phyloP scores from a whole-genome alignment of 2,888 invertebrate species.

The Listrodromus nycthemerus region DNA sequence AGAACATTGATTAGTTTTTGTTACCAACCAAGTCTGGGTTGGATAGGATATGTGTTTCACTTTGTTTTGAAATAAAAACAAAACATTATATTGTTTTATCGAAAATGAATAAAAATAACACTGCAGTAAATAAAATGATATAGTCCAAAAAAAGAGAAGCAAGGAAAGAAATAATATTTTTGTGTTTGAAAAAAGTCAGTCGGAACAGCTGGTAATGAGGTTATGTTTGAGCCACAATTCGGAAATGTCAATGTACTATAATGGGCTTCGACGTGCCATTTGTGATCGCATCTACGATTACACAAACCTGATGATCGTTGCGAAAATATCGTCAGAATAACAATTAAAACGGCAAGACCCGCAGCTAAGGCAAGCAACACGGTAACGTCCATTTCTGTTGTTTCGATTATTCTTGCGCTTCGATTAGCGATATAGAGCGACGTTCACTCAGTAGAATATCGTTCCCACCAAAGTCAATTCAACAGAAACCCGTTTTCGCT shows the following conservation, averaged over 20 bases:
- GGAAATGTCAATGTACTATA: not conserved
- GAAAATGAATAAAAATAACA: not conserved
- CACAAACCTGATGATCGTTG: slow-evolving; percentile 72
- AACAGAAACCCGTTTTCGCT: not conserved
- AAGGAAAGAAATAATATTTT: not conserved
- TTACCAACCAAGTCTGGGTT: not conserved
- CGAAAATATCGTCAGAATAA: slow-evolving; percentile 72
- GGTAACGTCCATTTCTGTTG: slow-evolving; percentile 65
- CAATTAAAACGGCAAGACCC: slow-evolving; percentile 73
- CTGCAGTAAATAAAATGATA: not conserved
- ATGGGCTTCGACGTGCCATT: not conserved
- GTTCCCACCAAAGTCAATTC: not conserved
- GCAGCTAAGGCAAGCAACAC: slow-evolving; percentile 74
- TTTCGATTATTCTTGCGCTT: slow-evolving; percentile 15
- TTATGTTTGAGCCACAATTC: slow-evolving; percentile 31
- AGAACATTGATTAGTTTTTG: not conserved
- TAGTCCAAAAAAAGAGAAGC: not conserved
- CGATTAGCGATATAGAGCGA: not conserved
- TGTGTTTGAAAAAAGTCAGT: not conserved
- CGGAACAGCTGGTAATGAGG: slow-evolving; percentile 66
- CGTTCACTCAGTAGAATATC: not conserved
- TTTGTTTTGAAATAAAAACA: not conserved
- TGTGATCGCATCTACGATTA: not conserved
- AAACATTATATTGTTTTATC: not conserved
- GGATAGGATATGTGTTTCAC: not conserved